These are phyloP conservation scores for Acanthiza pusilla DNA, from an alignment of 2,797 vertebrate species.

Conservation along the genomic window DNA sequence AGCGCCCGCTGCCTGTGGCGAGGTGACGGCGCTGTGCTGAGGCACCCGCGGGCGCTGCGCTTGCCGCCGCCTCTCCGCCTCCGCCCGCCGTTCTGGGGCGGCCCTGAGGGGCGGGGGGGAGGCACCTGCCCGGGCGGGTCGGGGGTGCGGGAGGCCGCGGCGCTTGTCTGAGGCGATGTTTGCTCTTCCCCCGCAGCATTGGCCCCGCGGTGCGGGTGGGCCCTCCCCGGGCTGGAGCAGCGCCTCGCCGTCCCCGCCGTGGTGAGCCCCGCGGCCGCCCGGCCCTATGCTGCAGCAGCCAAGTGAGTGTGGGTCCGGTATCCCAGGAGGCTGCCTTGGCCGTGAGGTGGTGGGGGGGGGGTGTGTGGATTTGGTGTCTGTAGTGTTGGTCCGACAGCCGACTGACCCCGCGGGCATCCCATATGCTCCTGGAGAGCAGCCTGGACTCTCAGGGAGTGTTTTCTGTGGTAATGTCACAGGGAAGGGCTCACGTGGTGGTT, in stretches of 20 bases:
- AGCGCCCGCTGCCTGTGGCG: background rate
- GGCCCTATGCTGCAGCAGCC: slow-evolving; percentile 52
- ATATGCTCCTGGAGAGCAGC: rapidly evolving
- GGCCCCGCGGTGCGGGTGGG: background rate
- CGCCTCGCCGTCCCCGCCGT: background rate
- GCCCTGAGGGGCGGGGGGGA: background rate
- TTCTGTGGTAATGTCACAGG: rapidly evolving
- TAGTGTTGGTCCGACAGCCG: rapidly evolving
- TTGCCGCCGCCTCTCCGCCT: too few species aligned
- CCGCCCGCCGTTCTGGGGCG: too few species aligned
- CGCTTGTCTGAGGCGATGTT: background rate
- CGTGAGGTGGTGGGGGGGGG: rapidly evolving
- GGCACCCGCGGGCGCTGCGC: rapidly evolving
- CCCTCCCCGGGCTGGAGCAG: background rate
- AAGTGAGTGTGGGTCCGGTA: slow-evolving; percentile 61
- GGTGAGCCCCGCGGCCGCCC: background rate
- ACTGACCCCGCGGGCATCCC: rapidly evolving
- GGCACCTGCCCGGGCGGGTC: background rate
- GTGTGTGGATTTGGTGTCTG: rapidly evolving
- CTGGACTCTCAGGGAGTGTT: rapidly evolving
- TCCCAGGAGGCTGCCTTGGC: rapidly evolving
- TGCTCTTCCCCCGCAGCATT: slow-evolving; percentile 25
- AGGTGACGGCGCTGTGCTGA: background rate
- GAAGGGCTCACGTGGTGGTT: rapidly evolving
- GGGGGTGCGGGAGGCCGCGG: too few species aligned